phyloP scores from a whole-genome alignment of 2,113 vertebrate genomes.

The Actinemys pallida region DNA sequence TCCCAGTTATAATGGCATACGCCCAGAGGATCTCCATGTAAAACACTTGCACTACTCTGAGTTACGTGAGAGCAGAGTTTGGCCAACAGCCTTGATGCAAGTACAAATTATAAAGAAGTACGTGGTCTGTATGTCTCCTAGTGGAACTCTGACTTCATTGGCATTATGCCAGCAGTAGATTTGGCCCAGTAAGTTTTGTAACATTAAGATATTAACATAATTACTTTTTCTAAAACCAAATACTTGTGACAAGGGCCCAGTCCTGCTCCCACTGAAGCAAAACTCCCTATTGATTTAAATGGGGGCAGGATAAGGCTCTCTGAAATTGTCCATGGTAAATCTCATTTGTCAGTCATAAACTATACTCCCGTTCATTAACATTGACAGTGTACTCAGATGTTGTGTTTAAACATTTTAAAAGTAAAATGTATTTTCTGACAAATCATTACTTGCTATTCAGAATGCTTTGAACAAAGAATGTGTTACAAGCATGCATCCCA shows the following conservation, averaged over 20 bases:
- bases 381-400: not conserved
- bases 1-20: not conserved
- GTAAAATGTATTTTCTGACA: slow-evolving; percentile 19
- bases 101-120: not conserved
- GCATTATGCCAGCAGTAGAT: not conserved
- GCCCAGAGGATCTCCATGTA: not conserved
- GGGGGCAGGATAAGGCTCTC: not conserved
- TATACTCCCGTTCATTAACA: not conserved
- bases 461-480: slow-evolving; percentile 20
- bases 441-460: not conserved
- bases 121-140: not conserved
- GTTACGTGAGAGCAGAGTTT: not conserved
- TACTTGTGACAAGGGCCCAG: not conserved
- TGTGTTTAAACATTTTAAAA: not conserved
- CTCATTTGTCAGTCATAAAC: slow-evolving; percentile 17
- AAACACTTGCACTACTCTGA: not conserved
- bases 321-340: not conserved
- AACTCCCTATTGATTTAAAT: not conserved
- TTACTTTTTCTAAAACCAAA: slow-evolving; percentile 10
- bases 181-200: slow-evolving; percentile 5
- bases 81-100: not conserved
- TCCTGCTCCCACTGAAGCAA: not conserved
- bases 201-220: not conserved
- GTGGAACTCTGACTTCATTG: not conserved
- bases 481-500: not conserved